Evolutionary conservation across 2,888 invertebrate genomes (phyloP), one percentile per base, ranked within the genome.

Genomic region (Agriopis aurantiaria): DNA sequence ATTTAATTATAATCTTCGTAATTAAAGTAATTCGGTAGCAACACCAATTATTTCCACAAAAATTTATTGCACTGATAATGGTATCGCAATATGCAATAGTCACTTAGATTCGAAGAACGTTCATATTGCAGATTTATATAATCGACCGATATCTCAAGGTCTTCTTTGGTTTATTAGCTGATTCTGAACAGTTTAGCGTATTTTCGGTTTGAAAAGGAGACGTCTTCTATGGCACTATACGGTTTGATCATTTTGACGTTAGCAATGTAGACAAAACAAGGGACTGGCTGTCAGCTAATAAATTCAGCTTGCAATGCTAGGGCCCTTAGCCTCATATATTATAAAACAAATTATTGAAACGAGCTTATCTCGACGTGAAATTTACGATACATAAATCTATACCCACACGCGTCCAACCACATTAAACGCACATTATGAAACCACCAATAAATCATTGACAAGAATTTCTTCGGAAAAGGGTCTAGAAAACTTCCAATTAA

Each of bases 331-430:
- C 67, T 53, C 73, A 65, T 75, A 76, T 72, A 73, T 76, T 69
- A 74, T 65, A 67, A 68, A 68, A 62, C 67, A 74, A 70, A 75
- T 75, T 71, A 75, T 72, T 66, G 17, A 56, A 75, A 65, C 63
- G 62, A 63, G 55, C 66, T 48, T 61, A 52, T 61, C 59, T 71
- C 60, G 67, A 64, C 67, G 62, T 69, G 52, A 76, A 74, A 81
- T 85, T 84, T 82, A 86, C 81, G 79, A 80, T 72, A 57, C 73
- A 80, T 83, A 85, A 85, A 85, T 81, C 78, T 73, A 78, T 80
- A 78, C 83, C 83, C 82, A 85, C 81, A 74, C 78, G 68, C 62
- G 60, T 40, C 48, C 58, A 43, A 48, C 23, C 57, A 52, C 46
- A 60, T 71, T 71, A 72, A 71, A 61, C 68, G 63, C 66, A 63